A percentile compares a stretch with the other conserved stretches of the same genome.
Conservation (phyloP, 2,113 vertebrate genomes). For the Pithys albifrons region DNA sequence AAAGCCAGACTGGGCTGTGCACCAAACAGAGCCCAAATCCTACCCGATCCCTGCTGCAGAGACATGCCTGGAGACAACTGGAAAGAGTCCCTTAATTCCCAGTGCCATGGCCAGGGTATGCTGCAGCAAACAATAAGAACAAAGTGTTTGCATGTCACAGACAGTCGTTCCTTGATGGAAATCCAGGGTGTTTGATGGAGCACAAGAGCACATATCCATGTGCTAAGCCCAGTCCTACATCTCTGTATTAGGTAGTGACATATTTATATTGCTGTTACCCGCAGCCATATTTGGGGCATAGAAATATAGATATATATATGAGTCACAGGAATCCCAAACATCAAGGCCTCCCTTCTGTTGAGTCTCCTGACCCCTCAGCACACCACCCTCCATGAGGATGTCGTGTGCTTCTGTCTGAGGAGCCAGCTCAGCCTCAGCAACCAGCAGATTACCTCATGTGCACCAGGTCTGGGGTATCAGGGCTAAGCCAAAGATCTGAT, state of each 20-base stretch:
- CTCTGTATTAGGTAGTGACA: neutral
- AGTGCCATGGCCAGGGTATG: neutral
- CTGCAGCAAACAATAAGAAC: neutral
- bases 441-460: neutral
- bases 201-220: neutral
- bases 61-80: neutral
- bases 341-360: neutral
- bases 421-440: neutral
- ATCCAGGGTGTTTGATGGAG: neutral
- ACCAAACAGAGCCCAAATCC: neutral
- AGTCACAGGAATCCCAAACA: neutral
- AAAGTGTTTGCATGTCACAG: rapidly evolving
- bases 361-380: neutral
- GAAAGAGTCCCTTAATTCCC: neutral
- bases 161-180: neutral
- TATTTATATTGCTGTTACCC: neutral
- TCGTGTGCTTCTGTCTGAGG: neutral
- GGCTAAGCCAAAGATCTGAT: neutral
- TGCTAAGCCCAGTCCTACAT: neutral
- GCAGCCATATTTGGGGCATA: neutral
- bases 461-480: no score
- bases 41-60: neutral
- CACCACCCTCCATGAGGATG: rapidly evolving
- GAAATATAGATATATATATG: neutral
- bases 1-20: neutral